A percentile compares a stretch with the other conserved stretches of the same genome.
Conservation (phyloP, 2,888 invertebrate species). For the Drosophila formosana region DNA sequence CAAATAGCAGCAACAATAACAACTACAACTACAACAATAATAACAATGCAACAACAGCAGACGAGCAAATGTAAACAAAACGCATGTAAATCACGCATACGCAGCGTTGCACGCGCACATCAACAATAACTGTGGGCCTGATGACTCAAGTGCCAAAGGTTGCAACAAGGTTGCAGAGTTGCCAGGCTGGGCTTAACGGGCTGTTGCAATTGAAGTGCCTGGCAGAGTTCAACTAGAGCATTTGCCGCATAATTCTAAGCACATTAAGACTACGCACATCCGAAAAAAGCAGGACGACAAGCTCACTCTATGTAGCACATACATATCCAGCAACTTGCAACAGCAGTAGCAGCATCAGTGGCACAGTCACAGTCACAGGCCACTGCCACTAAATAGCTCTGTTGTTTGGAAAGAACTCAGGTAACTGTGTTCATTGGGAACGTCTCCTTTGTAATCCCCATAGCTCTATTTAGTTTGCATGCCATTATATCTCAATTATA, state of each 20-base stretch:
- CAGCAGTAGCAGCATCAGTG: neutral
- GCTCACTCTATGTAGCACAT: neutral
- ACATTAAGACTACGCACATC: constrained; percentile 66
- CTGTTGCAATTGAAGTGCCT: constrained; percentile 47
- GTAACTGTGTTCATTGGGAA: constrained; percentile 19
- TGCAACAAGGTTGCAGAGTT: constrained; percentile 10
- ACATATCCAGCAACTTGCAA: constrained; percentile 1
- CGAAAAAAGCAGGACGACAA: constrained; percentile 37
- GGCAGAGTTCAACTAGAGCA: constrained; percentile 59
- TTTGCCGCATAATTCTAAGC: constrained; percentile 69
- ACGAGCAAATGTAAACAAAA: constrained; percentile 62
- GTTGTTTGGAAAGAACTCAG: constrained; percentile 21
- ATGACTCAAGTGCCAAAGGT: constrained; percentile 18
- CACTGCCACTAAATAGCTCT: constrained; percentile 17
- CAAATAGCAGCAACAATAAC: constrained; percentile 31
- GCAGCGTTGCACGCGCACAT: constrained; percentile 75
- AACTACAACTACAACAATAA: constrained; percentile 1
- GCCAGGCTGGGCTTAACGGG: constrained; percentile 8
- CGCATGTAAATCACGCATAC: constrained; percentile 78
- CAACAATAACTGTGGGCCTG: constrained; percentile 49
- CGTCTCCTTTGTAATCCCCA: neutral
- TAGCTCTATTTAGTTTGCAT: neutral
- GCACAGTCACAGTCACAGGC: constrained; percentile 5
- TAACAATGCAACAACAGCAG: constrained; percentile 20
- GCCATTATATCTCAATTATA: neutral